Evolutionary conservation across 1,140 invertebrate genomes (phyloP), one percentile per base, ranked within the genome.

Genomic region (Antheraea mylitta): DNA sequence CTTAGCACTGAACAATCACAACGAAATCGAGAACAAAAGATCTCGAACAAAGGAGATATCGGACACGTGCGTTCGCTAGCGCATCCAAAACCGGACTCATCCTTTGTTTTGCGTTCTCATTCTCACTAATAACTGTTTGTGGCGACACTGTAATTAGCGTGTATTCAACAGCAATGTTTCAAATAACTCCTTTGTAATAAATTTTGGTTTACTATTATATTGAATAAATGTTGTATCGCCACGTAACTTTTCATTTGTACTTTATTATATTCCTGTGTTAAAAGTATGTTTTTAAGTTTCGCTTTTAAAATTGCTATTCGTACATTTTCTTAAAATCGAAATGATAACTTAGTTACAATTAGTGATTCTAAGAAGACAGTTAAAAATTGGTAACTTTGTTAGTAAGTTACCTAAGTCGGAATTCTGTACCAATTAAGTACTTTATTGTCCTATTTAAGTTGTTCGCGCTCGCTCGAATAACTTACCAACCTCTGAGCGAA

Each of bases 391-490:
- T 11, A 53, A 13, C 16, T 6, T 48, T 13, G 45, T 53, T 13
- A 11, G 22, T 19, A 65, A 64, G 62, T 18, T 19, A 19, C 18
- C 42, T 65, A 65, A 65, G 38, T 59, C 65, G 48, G 48, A 69
- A 74, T 45, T 74, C 19, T 37, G 48, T 63, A 71, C 75, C 73
- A 77, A 76, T 77, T 74, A 77, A 71, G 75, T 78, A 71, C 72
- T 76, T 53, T 72, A 80, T 77, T 78, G 69, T 78, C 74, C 70
- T 72, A 71, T 80, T 74, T 75, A 77, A 77, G 71, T 80, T 74
- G 72, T 76, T 69, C 72, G 68, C n/a, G 58, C n/a, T 68, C 53
- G 69, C 69, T 64, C 70, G 71, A 73, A 75, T 73, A 75, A 75
- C 73, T 75, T 64, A 37, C 22, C 64, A 72, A 76, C 68, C 75